These are phyloP conservation scores for Paragorgia papillata DNA, from an alignment of 92 coral and sea anemone genomes.

Conservation along the genomic window DNA sequence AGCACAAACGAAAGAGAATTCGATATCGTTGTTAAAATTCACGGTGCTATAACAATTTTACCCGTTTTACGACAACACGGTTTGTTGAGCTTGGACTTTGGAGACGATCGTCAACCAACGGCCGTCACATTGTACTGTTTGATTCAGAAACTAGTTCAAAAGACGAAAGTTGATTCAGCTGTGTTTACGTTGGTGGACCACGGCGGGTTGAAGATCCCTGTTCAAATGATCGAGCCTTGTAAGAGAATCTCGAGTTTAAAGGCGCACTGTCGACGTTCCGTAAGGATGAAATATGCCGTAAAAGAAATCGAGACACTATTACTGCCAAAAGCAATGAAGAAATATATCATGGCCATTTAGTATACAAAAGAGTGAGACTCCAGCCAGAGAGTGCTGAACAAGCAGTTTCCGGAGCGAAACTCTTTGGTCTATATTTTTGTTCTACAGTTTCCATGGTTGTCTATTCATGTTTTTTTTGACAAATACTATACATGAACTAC, in stretches of 20 bases:
- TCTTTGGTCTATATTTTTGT: too few species aligned
- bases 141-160: slow-evolving; percentile 8
- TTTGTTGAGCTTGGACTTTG: slow-evolving; percentile 11
- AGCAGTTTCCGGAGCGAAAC: too few species aligned
- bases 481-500: too few species aligned
- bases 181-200: background rate
- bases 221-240: background rate
- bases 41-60: background rate
- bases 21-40: background rate
- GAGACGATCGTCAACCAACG: background rate
- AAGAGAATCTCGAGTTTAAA: slow-evolving; percentile 10
- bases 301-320: background rate
- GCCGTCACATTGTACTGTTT: slow-evolving; percentile 19
- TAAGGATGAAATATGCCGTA: slow-evolving; percentile 12
- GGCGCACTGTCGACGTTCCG: slow-evolving; percentile 19
- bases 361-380: background rate
- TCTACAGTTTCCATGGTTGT: too few species aligned
- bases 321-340: background rate
- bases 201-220: background rate
- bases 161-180: background rate
- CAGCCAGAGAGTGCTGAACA: background rate
- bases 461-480: too few species aligned
- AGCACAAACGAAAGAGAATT: background rate
- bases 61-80: slow-evolving; percentile 1
- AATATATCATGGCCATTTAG: slow-evolving; percentile 6